Conservation (phyloP, 2,113 vertebrate species). For the Bubo blakistoni region DNA sequence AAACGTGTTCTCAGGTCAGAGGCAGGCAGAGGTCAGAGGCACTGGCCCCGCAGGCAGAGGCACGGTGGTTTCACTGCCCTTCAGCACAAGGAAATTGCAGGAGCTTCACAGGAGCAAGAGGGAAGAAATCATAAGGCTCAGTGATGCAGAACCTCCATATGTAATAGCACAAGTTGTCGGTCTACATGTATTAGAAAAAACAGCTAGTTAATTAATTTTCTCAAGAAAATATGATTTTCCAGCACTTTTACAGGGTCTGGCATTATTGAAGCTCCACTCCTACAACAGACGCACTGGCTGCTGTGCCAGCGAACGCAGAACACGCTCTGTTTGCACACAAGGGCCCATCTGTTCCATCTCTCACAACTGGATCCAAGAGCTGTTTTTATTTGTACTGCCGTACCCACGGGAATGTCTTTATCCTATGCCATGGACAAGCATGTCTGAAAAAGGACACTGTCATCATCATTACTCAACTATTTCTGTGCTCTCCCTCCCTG, state of each 20-base stretch:
- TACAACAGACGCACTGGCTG: background rate
- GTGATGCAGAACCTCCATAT: background rate
- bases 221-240: background rate
- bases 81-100: background rate
- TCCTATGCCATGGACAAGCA: background rate
- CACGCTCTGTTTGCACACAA: constrained; percentile 10
- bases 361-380: constrained; percentile 31
- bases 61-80: background rate
- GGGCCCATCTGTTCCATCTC: constrained; percentile 33
- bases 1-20: too few relatives aligned
- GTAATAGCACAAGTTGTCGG: background rate
- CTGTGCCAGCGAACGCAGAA: background rate
- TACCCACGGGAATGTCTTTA: background rate
- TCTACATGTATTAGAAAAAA: background rate
- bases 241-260: background rate
- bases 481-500: background rate
- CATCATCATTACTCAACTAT: background rate
- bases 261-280: background rate
- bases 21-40: background rate
- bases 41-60: background rate
- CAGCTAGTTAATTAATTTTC: constrained; percentile 6
- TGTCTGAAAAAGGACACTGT: background rate
- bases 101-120: background rate
- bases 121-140: background rate
- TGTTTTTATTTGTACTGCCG: background rate